A percentile compares a stretch with the other conserved stretches of the same genome.
phyloP scores from a whole-genome alignment of 2,888 invertebrate species.

The Encarsia formosa region DNA sequence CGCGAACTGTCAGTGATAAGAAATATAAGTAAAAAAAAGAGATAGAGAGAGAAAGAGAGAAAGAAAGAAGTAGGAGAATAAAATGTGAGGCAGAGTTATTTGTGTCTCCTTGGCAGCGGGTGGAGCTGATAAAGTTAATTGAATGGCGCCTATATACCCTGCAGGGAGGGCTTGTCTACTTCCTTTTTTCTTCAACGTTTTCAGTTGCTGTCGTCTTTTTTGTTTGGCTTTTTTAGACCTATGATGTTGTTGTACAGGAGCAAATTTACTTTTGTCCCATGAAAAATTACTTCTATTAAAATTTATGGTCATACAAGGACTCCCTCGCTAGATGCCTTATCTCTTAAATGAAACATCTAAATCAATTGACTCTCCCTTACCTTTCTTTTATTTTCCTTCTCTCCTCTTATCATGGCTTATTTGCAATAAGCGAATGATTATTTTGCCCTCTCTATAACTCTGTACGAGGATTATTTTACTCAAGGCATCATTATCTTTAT shows the following conservation, averaged over 20 bases:
- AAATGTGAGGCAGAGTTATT: slow-evolving; percentile 1
- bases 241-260: background rate
- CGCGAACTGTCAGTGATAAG: no score
- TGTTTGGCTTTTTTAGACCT: background rate
- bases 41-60: background rate
- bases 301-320: background rate
- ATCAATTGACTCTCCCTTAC: background rate
- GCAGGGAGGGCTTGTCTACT: slow-evolving; percentile 1
- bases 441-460: no score
- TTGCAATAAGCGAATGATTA: no score
- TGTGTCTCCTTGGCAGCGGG: slow-evolving; percentile 33
- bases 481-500: no score
- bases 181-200: no score
- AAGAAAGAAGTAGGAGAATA: background rate
- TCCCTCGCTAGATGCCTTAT: background rate
- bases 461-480: no score
- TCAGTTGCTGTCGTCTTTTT: no score
- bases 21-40: background rate
- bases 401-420: no score
- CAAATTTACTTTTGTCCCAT: slow-evolving; percentile 7
- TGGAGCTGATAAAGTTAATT: slow-evolving; percentile 48
- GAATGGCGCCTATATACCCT: slow-evolving; percentile 33
- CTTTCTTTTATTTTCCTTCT: no score
- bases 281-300: slow-evolving; percentile 1
- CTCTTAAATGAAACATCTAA: background rate